A percentile compares a stretch with the other conserved stretches of the same genome.
Evolutionary conservation across 2,797 vertebrate genomes (phyloP).

Genomic region (Apogon hyalosoma): DNA sequence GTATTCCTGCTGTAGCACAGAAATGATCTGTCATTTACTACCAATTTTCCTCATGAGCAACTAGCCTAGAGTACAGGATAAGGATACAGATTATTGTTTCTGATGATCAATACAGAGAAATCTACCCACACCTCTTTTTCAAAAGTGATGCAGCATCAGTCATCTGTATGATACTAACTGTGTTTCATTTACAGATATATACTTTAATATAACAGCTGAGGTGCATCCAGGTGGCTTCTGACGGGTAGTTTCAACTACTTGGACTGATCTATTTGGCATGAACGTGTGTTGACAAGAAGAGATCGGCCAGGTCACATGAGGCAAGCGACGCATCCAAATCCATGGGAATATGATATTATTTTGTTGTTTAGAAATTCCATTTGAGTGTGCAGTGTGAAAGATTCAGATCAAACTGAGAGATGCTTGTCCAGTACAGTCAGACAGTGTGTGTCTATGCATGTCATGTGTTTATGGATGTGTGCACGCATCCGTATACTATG

Average conservation of each 20-base stretch:
- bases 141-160: not conserved
- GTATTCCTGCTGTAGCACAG: not conserved
- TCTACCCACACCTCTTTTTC: not conserved
- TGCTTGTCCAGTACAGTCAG: not conserved
- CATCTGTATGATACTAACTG: not conserved
- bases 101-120: not conserved
- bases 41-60: too few relatives aligned
- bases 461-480: conserved; percentile 3
- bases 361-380: not conserved
- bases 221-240: not conserved
- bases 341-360: not conserved
- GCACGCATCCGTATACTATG: not conserved
- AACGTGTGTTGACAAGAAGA: not conserved
- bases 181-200: not conserved
- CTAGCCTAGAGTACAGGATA: too few relatives aligned
- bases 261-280: not conserved
- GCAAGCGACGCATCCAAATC: conserved; percentile 13
- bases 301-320: conserved; percentile 17
- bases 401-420: conserved; percentile 5
- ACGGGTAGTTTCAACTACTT: not conserved
- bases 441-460: not conserved
- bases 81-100: not conserved
- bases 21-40: not conserved
- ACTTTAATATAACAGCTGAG: not conserved
- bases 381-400: not conserved